Percentiles rank a stretch among this genome's conserved stretches.
These are phyloP conservation scores for Hyles vespertilio DNA, from an alignment of 1,140 invertebrate genomes.

Conservation along the genomic window DNA sequence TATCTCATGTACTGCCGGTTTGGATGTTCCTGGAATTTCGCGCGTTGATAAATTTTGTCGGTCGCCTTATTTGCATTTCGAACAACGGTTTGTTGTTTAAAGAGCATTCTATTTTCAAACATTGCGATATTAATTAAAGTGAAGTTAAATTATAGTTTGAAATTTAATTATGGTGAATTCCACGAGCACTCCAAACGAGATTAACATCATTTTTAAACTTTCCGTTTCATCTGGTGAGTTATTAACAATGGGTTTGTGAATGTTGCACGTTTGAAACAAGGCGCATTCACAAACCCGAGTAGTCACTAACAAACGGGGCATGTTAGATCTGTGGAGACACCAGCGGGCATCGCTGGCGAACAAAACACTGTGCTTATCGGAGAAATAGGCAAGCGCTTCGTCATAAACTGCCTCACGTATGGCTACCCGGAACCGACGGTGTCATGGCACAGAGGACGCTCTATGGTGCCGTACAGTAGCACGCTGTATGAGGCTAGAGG, in stretches of 20 bases:
- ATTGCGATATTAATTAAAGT: not conserved
- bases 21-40: conserved; percentile 16
- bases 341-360: conserved; percentile 76
- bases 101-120: too few relatives aligned
- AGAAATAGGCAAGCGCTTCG: conserved; percentile 81
- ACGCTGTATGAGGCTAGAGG: conserved; percentile 83
- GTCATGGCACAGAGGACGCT: conserved; percentile 89
- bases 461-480: conserved; percentile 82
- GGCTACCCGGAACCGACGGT: conserved; percentile 88
- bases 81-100: too few relatives aligned
- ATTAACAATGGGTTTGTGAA: conserved; percentile 34
- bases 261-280: conserved; percentile 8
- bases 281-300: conserved; percentile 44
- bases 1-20: conserved; percentile 13
- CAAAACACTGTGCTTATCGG: conserved; percentile 80
- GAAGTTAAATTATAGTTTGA: not conserved
- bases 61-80: not conserved
- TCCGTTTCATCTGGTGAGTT: not conserved
- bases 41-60: not conserved
- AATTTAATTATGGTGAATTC: not conserved
- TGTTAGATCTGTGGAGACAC: conserved; percentile 69
- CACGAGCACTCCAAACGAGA: conserved; percentile 20
- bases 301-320: conserved; percentile 50
- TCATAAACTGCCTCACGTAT: conserved; percentile 87
- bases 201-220: conserved; percentile 25